Evolutionary conservation across 1,140 invertebrate species (phyloP).

Genomic region (Papilio helenus): DNA sequence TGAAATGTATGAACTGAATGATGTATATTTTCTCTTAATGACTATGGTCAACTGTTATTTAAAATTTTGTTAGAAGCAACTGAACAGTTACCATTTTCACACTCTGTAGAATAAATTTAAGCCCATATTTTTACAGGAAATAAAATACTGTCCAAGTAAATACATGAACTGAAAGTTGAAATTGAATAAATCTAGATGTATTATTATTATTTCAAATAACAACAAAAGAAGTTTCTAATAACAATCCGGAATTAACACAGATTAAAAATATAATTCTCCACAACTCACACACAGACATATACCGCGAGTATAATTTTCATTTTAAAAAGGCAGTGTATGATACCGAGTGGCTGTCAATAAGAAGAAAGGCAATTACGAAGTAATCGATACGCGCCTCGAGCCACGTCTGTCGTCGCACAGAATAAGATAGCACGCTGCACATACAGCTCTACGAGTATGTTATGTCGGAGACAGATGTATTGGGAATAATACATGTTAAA

Average conservation of each 20-base stretch:
- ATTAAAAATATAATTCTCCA: not conserved
- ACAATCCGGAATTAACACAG: not conserved
- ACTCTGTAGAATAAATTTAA: no score
- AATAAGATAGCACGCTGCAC: not conserved
- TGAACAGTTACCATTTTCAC: no score
- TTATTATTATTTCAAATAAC: not conserved
- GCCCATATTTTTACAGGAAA: no score
- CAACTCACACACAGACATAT: not conserved
- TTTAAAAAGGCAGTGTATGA: constrained; percentile 42
- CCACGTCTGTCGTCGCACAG: constrained; percentile 40
- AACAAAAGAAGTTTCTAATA: not conserved
- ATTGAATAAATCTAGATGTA: no score
- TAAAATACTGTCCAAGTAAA: no score
- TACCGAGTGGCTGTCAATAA: constrained; percentile 52
- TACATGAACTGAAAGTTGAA: no score
- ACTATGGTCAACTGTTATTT: not conserved
- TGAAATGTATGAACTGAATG: not conserved
- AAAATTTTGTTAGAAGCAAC: not conserved
- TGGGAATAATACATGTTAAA: not conserved
- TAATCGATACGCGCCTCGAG: constrained; percentile 54
- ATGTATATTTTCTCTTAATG: not conserved
- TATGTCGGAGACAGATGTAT: constrained; percentile 4
- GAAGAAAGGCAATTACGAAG: constrained; percentile 62
- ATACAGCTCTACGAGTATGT: not conserved
- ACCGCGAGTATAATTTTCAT: constrained; percentile 40